Evolutionary conservation across 2,888 invertebrate genomes (phyloP).

Genomic region (Trichopoda pennipes): DNA sequence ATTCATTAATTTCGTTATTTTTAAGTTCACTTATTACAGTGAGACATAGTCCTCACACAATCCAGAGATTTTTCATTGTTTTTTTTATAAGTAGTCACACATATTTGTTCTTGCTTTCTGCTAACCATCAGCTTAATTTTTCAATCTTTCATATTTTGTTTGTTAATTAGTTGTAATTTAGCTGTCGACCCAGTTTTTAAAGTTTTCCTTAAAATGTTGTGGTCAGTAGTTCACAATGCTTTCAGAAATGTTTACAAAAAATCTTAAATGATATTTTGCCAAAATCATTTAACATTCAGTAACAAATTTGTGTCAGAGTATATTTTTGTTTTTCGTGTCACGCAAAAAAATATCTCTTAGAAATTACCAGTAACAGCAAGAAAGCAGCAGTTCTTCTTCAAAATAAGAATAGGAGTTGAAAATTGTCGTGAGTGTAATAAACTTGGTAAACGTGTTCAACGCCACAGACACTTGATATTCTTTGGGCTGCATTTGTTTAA

Average conservation of each 20-base stretch:
- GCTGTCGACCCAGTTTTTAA: too few species aligned
- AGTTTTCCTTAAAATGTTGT: background rate
- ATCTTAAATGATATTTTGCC: background rate
- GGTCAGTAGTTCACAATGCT: background rate
- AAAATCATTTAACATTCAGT: background rate
- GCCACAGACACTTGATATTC: constrained; percentile 39
- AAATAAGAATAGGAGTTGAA: too few species aligned
- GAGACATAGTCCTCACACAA: too few species aligned
- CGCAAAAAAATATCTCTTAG: constrained; percentile 14
- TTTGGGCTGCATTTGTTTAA: constrained; percentile 40
- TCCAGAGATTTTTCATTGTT: too few species aligned
- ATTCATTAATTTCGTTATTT: too few species aligned
- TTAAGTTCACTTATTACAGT: too few species aligned
- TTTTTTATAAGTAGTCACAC: too few species aligned
- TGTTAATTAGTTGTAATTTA: too few species aligned
- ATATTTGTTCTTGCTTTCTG: too few species aligned
- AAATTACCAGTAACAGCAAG: constrained; percentile 8
- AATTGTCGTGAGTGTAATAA: constrained; percentile 46
- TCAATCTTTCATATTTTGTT: too few species aligned
- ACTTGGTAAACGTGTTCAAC: constrained; percentile 36
- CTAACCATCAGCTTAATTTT: too few species aligned
- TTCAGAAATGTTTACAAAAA: background rate
- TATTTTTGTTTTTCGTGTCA: constrained; percentile 8
- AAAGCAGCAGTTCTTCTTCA: too few species aligned
- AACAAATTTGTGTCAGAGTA: background rate